Conservation (phyloP, 1,140 invertebrate genomes). For the Plutomurus gul region DNA sequence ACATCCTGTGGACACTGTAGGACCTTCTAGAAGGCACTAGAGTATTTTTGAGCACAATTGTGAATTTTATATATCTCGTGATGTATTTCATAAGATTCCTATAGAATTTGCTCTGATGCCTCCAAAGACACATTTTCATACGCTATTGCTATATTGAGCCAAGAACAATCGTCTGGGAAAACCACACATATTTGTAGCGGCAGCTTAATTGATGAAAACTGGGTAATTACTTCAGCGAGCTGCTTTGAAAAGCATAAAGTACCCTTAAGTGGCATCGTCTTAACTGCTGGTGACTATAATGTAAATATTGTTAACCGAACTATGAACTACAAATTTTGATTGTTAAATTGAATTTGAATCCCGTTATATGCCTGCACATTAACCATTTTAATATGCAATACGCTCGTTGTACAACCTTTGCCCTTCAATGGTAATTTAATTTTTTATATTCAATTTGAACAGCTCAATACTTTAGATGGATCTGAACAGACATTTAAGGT, state of each 20-base stretch:
- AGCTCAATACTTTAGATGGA: no score
- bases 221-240: not conserved
- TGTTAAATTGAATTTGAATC: no score
- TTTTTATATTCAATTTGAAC: no score
- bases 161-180: not conserved
- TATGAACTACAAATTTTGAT: not conserved
- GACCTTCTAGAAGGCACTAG: no score
- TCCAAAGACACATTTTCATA: not conserved
- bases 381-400: not conserved
- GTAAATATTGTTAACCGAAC: not conserved
- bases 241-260: not conserved
- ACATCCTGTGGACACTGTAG: no score
- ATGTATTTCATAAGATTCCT: no score
- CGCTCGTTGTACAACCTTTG: no score
- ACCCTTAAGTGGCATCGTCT: not conserved
- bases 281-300: not conserved
- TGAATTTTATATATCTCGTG: no score
- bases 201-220: not conserved
- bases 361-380: no score
- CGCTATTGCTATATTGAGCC: not conserved
- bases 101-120: not conserved
- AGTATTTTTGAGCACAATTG: no score
- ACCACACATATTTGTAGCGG: not conserved
- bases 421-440: no score
- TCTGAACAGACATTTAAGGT: no score